A percentile compares a stretch with the other conserved stretches of the same genome.
Evolutionary conservation across 2,797 vertebrate genomes (phyloP).

Genomic region (Botia almorhae): DNA sequence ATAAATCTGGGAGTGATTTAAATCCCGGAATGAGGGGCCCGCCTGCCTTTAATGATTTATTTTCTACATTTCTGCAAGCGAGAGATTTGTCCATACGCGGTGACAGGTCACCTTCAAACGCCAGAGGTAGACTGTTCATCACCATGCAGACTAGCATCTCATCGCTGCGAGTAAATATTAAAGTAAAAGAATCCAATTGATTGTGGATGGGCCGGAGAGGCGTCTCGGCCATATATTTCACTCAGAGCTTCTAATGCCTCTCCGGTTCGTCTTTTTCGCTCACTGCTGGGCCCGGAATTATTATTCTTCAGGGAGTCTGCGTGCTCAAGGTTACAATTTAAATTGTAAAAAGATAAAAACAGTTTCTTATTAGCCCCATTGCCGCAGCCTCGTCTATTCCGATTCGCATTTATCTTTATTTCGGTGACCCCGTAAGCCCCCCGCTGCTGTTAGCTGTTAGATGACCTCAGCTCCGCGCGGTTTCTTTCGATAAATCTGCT

Average conservation of each 20-base stretch:
- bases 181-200: slow-evolving; percentile 99
- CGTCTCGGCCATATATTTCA: slow-evolving; percentile 93
- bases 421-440: slow-evolving; percentile 80
- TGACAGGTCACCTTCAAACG: slow-evolving; percentile 99
- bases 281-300: slow-evolving; percentile 76
- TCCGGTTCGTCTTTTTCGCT: slow-evolving; percentile 71
- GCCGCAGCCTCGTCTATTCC: slow-evolving; percentile 80
- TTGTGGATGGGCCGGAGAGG: slow-evolving; percentile 95
- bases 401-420: slow-evolving; percentile 87
- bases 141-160: slow-evolving; percentile 99
- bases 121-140: slow-evolving; percentile 99
- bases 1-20: slow-evolving; percentile 99
- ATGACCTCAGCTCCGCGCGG: slow-evolving; percentile 82
- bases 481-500: slow-evolving; percentile 82
- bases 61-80: slow-evolving; percentile 99
- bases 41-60: slow-evolving; percentile 99
- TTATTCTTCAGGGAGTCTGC: slow-evolving; percentile 85
- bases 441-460: slow-evolving; percentile 66
- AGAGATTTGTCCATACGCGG: slow-evolving; percentile 99
- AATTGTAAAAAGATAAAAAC: slow-evolving; percentile 90
- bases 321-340: slow-evolving; percentile 92
- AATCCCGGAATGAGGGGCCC: slow-evolving; percentile 86
- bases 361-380: slow-evolving; percentile 91
- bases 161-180: slow-evolving; percentile 99
- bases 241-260: slow-evolving; percentile 88